Evolutionary conservation across 2,888 invertebrate species (phyloP).

Genomic region (Orchesella flavescens): DNA sequence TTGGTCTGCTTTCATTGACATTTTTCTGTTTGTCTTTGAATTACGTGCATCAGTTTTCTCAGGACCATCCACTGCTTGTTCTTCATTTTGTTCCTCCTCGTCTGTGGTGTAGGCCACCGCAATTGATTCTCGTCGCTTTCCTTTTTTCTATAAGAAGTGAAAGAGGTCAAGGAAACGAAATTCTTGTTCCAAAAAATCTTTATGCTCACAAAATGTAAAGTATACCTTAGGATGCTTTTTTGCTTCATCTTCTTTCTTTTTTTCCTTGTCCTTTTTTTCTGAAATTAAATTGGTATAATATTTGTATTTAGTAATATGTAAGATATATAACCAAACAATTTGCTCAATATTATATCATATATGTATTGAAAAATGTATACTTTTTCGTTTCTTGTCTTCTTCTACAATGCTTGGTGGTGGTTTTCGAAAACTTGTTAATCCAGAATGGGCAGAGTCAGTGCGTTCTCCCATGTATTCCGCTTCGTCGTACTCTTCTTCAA

Average conservation of each 20-base stretch:
- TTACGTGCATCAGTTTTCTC: not conserved
- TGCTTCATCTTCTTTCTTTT: conserved; percentile 10
- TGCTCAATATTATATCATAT: no score
- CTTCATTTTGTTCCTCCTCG: conserved; percentile 22
- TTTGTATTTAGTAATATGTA: not conserved
- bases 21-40: not conserved
- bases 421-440: no score
- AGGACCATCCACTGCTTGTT: not conserved
- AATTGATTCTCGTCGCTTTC: conserved; percentile 11
- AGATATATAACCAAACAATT: no score
- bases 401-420: not conserved
- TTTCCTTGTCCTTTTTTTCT: conserved; percentile 10
- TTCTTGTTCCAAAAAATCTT: no score
- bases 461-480: conserved; percentile 35
- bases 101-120: no score
- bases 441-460: not conserved
- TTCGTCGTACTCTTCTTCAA: conserved; percentile 36
- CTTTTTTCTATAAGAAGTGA: conserved; percentile 21
- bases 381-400: conserved; percentile 39
- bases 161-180: conserved; percentile 2
- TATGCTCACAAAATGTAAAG: not conserved
- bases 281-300: not conserved
- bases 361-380: conserved; percentile 10
- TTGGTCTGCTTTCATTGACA: conserved; percentile 11
- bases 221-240: conserved; percentile 36